A percentile compares a stretch with the other conserved stretches of the same genome.
phyloP scores from a whole-genome alignment of 92 coral and sea anemone species.

The Porites divaricata region DNA sequence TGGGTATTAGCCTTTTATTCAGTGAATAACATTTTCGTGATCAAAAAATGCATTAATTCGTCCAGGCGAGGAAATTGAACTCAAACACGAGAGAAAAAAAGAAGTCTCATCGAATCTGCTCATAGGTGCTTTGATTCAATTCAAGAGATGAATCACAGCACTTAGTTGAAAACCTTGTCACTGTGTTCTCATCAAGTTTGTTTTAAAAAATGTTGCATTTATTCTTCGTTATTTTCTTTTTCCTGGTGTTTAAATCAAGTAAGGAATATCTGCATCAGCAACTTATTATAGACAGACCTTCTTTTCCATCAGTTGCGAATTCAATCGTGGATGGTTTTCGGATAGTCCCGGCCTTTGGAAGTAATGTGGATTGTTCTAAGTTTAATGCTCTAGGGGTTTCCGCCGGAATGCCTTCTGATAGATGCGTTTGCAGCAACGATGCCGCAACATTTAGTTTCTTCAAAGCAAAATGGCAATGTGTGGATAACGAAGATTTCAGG shows the following conservation, averaged over 20 bases:
- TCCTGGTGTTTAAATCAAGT: conserved; percentile 4
- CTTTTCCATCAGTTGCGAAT: neutral
- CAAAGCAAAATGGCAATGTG: conserved; percentile 20
- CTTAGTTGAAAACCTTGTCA: neutral
- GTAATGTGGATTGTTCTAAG: neutral
- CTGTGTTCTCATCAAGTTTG: too few relatives aligned
- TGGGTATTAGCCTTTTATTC: conserved; percentile 4
- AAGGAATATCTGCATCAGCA: neutral
- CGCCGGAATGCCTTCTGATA: neutral
- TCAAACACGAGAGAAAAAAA: neutral
- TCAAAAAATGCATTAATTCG: neutral
- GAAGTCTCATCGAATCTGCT: neutral
- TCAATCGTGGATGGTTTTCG: conserved; percentile 8
- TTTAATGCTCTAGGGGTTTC: neutral
- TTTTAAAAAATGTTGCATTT: neutral
- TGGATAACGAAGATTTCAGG: conserved; percentile 23
- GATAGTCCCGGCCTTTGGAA: neutral
- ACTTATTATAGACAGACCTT: conserved; percentile 4
- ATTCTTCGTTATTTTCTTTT: neutral
- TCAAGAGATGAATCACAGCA: neutral
- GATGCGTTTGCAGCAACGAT: neutral
- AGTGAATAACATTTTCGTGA: neutral
- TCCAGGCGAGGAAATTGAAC: neutral
- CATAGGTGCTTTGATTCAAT: neutral
- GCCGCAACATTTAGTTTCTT: conserved; percentile 19